Base-by-base conservation (phyloP, 2,888 invertebrate genomes). In the Diadegma fenestrale region DNA sequence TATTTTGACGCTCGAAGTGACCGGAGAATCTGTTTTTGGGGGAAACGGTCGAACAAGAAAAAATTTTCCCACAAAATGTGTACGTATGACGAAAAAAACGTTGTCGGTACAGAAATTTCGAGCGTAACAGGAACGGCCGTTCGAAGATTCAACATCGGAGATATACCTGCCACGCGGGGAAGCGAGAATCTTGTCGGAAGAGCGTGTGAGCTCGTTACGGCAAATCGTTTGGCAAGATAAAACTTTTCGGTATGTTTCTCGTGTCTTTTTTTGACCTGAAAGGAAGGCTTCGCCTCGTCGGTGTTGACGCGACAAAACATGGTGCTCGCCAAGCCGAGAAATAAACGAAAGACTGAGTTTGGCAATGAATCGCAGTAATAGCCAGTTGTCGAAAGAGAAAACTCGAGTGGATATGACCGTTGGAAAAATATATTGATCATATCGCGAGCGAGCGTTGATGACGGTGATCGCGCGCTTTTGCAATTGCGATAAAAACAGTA, bases 151-250 rank as follows among this genome's bases (percentile, higher is more conserved):
- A 30, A 30, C 30, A 61, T 5, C 10, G 17, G 5, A 30, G 61
- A 30, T 61, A 30, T 61, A 61, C 1, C 61, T 19, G n/a, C 30
- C 37, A 6, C 64, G 7, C 64, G 7, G 26, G 17, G 8, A 45
- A 10, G 6, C 22, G 2, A 68, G 30, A 84, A 85, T 64, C 37
- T 37, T n/a, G 86, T 82, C 82, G 76, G 84, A 84, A 87, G 88
- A 89, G 85, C 80, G 80, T 88, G 87, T 87, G 80, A 85, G 87
- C 89, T 90, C 89, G 89, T 90, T 90, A 89, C 85, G 85, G 88
- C 89, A 89, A 89, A 90, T 89, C 88, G 89, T 87, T 86, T 58
- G 51, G 61, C 83, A 77, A 86, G 87, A 89, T 88, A 85, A 87
- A 71, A 22, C 43, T 19, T 64, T 48, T 82, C 64, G 61, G 17